Base-by-base conservation (phyloP, 2,888 invertebrate genomes). In the Barypeithes pellucidus region DNA sequence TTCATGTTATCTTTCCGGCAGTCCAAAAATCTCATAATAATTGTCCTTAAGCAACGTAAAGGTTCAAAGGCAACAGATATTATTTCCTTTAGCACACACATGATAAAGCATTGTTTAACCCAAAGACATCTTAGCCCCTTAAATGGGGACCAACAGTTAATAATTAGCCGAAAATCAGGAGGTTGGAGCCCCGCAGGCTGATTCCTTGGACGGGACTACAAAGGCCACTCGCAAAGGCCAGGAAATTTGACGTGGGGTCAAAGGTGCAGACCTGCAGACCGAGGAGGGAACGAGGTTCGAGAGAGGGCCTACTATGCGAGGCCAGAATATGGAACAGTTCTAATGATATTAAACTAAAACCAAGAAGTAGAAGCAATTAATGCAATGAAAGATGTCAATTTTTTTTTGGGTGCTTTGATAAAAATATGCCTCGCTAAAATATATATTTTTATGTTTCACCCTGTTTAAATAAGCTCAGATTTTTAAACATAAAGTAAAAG, bases 191-290 rank as follows among this genome's bases (percentile, higher is more conserved):
- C 81, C 73, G 73, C 52, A 72, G 77, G 14, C 62, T 52, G 9
- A 12, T 39, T 65, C 68, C 61, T 65, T 81, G 82, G 78, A 81
- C 80, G 78, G 79, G 79, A 81, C 81, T 82, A 84, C 84, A 84
- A 84, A 84, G 84, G 83, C 70, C 61, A 74, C 22, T 43, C 4
- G 63, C 81, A 81, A 84, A 84, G 83, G 83, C 83, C 84, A 84
- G 84, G 84, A 84, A 85, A 85, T 84, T 85, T 85, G 84, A 84
- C 81, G 60, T 82, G 79, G 81, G 82, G 84, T 84, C 84, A 84
- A 85, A 85, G 84, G 84, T 67, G 66, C 43, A 57, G 66, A 39
- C 65, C 41, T 41, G 61, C 61, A 61, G 60, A 52, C 52, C 52
- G 52, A 29, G n/a, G 12, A 52, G 52, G 52, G 29, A 50, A 52